These are phyloP conservation scores for Drosophila mojavensis DNA, from an alignment of 1,140 invertebrate species.

Conservation along the genomic window DNA sequence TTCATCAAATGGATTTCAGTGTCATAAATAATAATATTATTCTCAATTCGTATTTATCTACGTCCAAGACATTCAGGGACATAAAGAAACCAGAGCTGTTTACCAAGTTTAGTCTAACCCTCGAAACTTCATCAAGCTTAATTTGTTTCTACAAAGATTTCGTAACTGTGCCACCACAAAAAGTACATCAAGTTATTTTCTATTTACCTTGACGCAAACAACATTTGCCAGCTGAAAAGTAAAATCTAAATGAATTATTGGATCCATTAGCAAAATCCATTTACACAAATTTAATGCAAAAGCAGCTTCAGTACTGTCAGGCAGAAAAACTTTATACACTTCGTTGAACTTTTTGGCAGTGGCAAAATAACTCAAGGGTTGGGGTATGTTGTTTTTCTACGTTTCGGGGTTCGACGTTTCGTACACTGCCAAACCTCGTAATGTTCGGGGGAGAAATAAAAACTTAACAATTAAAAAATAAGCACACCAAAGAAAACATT, in stretches of 20 bases:
- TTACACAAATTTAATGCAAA: slow-evolving; percentile 83
- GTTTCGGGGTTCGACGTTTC: slow-evolving; percentile 31
- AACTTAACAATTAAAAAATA: slow-evolving; percentile 81
- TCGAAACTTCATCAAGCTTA: slow-evolving; percentile 1
- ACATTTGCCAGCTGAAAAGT: slow-evolving; percentile 74
- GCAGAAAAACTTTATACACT: slow-evolving; percentile 75
- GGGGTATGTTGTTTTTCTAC: slow-evolving; percentile 8
- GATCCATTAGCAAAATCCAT: slow-evolving; percentile 84
- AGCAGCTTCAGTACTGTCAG: slow-evolving; percentile 55
- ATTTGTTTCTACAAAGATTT: slow-evolving; percentile 15
- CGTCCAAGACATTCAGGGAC: not conserved
- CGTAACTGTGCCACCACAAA: slow-evolving; percentile 53
- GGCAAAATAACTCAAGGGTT: slow-evolving; percentile 27
- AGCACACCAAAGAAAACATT: slow-evolving; percentile 75
- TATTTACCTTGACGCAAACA: slow-evolving; percentile 77
- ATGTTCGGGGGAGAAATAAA: slow-evolving; percentile 50
- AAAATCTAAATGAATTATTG: slow-evolving; percentile 84
- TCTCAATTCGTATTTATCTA: not conserved
- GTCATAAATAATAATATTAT: too few species aligned
- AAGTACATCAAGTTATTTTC: slow-evolving; percentile 65
- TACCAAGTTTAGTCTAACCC: slow-evolving; percentile 3
- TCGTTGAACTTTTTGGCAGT: slow-evolving; percentile 71
- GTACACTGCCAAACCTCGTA: not conserved
- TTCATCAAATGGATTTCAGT: too few species aligned
- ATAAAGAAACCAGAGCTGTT: not conserved